Percentiles rank a stretch among this genome's conserved stretches.
Evolutionary conservation across 2,797 vertebrate species (phyloP).

Genomic region (Myioborus miniatus): DNA sequence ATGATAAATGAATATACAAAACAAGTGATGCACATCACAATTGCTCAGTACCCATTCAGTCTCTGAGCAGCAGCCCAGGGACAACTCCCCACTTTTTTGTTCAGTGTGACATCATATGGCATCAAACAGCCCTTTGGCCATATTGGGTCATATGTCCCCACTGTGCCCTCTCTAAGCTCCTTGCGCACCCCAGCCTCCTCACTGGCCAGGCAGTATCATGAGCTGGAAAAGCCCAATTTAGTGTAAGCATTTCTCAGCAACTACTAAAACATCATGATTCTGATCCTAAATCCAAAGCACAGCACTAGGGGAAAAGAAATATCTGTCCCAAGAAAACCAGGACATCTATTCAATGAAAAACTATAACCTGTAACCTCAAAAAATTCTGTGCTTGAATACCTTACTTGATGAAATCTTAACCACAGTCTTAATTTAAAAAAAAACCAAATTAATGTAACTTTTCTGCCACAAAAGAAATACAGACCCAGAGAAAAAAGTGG

Average conservation of each 20-base stretch:
- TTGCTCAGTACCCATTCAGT: no score
- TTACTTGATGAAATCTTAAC: not conserved
- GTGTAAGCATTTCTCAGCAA: not conserved
- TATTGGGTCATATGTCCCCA: not conserved
- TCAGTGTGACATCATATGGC: not conserved
- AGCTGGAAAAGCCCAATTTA: not conserved
- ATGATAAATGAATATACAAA: not conserved
- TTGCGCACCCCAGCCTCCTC: not conserved
- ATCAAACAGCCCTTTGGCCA: not conserved
- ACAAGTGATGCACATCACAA: not conserved
- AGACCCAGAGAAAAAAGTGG: not conserved
- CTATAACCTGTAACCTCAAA: not conserved
- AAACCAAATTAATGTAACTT: not conserved
- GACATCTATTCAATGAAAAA: not conserved
- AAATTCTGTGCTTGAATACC: not conserved
- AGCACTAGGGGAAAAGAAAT: not conserved
- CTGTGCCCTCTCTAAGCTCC: not conserved
- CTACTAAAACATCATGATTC: not conserved
- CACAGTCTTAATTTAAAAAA: not conserved
- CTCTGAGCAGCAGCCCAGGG: not conserved
- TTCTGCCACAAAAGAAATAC: not conserved
- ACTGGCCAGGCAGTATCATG: not conserved
- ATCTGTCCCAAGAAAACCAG: not conserved
- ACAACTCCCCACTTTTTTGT: accelerated
- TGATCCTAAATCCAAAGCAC: not conserved